Percentiles rank a stretch among this genome's conserved stretches.
Conservation (phyloP, 2,797 vertebrate genomes). For the Australoheros facetus region DNA sequence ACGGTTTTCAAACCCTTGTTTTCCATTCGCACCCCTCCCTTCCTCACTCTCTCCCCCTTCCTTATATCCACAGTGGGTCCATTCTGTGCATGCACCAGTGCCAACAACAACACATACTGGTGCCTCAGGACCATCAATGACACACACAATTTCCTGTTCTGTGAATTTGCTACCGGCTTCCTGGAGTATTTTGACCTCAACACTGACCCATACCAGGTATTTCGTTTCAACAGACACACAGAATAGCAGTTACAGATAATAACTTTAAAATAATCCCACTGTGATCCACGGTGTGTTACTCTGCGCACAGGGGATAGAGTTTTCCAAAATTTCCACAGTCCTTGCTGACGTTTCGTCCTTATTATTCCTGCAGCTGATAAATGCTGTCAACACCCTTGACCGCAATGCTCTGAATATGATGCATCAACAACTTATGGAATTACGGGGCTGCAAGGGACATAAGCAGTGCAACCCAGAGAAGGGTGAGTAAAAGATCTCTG, state of each 20-base stretch:
- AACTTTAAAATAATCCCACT: conserved; percentile 17
- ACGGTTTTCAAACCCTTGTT: conserved; percentile 41
- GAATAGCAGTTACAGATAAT: conserved; percentile 1
- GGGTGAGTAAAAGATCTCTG: conserved; percentile 78
- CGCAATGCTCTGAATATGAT: conserved; percentile 90
- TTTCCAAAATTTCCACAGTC: conserved; percentile 34
- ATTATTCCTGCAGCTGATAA: conserved; percentile 86
- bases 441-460: conserved; percentile 92
- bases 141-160: conserved; percentile 98
- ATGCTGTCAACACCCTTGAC: conserved; percentile 90
- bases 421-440: conserved; percentile 92
- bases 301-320: background rate
- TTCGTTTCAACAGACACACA: conserved; percentile 16
- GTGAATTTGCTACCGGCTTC: conserved; percentile 98
- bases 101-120: conserved; percentile 99
- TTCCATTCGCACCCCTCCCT: conserved; percentile 37
- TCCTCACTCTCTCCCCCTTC: conserved; percentile 13
- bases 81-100: conserved; percentile 97
- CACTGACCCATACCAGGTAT: conserved; percentile 95
- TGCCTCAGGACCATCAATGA: conserved; percentile 96
- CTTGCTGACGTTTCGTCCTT: conserved; percentile 40
- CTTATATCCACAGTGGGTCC: conserved; percentile 84
- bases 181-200: conserved; percentile 97
- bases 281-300: conserved; percentile 28
- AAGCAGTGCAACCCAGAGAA: conserved; percentile 94